Conservation (phyloP, 2,888 invertebrate genomes). For the Callyntrura guangdongensis region DNA sequence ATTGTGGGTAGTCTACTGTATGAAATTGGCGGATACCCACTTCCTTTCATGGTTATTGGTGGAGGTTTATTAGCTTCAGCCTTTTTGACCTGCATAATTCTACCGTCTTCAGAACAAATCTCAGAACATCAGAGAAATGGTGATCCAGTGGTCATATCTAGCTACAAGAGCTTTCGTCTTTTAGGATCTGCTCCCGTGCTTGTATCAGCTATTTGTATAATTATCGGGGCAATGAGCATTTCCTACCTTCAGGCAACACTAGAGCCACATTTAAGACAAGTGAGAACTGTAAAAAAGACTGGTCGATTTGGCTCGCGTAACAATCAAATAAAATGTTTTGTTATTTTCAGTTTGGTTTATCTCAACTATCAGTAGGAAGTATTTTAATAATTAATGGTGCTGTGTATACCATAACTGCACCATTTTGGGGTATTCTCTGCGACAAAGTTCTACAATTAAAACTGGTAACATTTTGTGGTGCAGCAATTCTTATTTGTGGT, state of each 20-base stretch:
- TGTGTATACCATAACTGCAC: constrained; percentile 90
- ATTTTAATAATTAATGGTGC: constrained; percentile 95
- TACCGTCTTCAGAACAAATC: constrained; percentile 82
- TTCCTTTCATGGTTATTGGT: constrained; percentile 86
- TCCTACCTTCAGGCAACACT: constrained; percentile 88
- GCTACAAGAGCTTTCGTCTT: constrained; percentile 79
- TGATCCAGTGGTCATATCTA: constrained; percentile 47
- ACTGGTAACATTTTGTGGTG: constrained; percentile 90
- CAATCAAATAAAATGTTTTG: background rate
- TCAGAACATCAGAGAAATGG: background rate
- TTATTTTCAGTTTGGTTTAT: constrained; percentile 88
- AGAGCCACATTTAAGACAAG: constrained; percentile 87
- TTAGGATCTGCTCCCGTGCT: constrained; percentile 85
- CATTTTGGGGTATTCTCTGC: constrained; percentile 93
- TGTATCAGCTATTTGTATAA: constrained; percentile 85
- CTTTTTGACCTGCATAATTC: constrained; percentile 85
- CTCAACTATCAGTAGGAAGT: constrained; percentile 91
- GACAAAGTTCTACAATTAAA: constrained; percentile 91
- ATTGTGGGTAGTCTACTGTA: constrained; percentile 87
- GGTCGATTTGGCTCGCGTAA: background rate
- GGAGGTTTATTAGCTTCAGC: constrained; percentile 85
- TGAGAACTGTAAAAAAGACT: constrained; percentile 79
- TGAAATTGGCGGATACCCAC: constrained; percentile 86
- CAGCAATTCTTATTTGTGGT: constrained; percentile 89
- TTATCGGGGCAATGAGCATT: constrained; percentile 86